Base-by-base conservation (phyloP, 1,140 invertebrate genomes). In the Zaprionus camerounensis region DNA sequence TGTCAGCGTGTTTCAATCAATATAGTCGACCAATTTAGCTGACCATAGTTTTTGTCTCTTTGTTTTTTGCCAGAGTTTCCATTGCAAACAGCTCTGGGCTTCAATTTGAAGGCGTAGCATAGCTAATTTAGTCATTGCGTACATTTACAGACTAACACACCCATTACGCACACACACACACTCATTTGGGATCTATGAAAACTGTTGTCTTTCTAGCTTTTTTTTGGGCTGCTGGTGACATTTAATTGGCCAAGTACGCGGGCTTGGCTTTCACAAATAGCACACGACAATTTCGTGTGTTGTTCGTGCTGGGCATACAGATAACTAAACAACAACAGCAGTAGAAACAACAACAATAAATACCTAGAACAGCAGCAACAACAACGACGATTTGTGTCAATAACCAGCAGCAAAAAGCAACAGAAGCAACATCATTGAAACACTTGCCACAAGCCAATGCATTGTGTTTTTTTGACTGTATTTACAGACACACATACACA, bases 211-310 rank as follows among this genome's bases (percentile, higher is more conserved):
- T 22, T 22, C 26, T 56, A 46, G 46, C 24, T 56, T 53, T 51
- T 67, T 73, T 13, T 49, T 67, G 49, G 64, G 6, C 57, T 70
- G 38, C 49, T 66, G 51, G 67, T 68, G 72, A 70, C 72, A 68
- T 80, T 75, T 79, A 71, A 66, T 70, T 71, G 61, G 68, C 75
- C 77, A 79, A 78, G 31, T 75, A 51, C 71, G 64, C 69, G 84
- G 83, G 84, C 65, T 79, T 67, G 82, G 83, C 83, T 88, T 88
- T 88, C 83, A 88, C 84, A 76, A 79, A 76, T 67, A 71, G 66
- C 57, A 65, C 62, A 44, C 55, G 74, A 72, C 64, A 80, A 78
- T 63, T 76, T 73, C 62, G 71, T 82, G 76, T 68, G 36, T 70
- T 53, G 34, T 69, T 63, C 76, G 83, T 83, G 83, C 73, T 75